These are phyloP conservation scores for Spicauda simplicius DNA, from an alignment of 2,888 invertebrate genomes.

Conservation along the genomic window DNA sequence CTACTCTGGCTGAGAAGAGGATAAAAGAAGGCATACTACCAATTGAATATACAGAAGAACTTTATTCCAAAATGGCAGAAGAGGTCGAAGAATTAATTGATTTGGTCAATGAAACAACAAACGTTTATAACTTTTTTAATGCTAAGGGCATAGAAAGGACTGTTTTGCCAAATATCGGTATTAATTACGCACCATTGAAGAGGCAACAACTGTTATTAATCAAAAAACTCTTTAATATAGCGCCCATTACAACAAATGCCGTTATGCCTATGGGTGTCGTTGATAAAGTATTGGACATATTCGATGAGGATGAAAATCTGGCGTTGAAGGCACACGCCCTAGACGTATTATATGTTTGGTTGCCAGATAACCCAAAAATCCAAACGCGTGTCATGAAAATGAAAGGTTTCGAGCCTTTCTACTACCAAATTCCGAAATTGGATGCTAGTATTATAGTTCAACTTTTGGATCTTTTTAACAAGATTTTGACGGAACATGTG, in stretches of 20 bases:
- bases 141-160: conserved; percentile 61
- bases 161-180: conserved; percentile 51
- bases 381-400: conserved; percentile 69
- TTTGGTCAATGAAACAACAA: conserved; percentile 49
- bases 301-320: conserved; percentile 58
- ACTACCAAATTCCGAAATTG: conserved; percentile 60
- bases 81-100: conserved; percentile 52
- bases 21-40: conserved; percentile 41
- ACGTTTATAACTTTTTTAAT: conserved; percentile 59
- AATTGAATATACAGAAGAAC: conserved; percentile 47
- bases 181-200: conserved; percentile 51
- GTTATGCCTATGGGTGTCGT: conserved; percentile 57
- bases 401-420: conserved; percentile 69
- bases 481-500: conserved; percentile 67
- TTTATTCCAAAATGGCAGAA: conserved; percentile 51
- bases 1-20: conserved; percentile 43
- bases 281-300: conserved; percentile 64
- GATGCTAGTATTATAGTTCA: conserved; percentile 54
- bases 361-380: conserved; percentile 64
- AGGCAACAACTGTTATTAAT: conserved; percentile 53
- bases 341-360: conserved; percentile 62
- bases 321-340: conserved; percentile 60
- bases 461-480: conserved; percentile 65
- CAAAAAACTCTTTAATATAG: conserved; percentile 58
- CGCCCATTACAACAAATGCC: conserved; percentile 53